Conservation (phyloP, 2,113 vertebrate genomes). For the Esox niger region DNA sequence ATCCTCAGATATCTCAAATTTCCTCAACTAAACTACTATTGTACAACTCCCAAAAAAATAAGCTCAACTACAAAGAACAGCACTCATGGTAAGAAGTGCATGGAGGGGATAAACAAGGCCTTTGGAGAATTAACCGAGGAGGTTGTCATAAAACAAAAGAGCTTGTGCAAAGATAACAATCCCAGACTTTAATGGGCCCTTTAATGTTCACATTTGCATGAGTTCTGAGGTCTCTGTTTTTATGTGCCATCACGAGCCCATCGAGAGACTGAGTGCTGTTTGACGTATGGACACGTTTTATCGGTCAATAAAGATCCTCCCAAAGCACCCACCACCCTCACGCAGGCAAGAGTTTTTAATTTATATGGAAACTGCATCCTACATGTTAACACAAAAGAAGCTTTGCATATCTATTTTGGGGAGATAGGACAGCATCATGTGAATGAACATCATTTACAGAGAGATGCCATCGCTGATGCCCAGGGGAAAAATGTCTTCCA, state of each 20-base stretch:
- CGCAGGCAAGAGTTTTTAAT: neutral
- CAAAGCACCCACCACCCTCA: neutral
- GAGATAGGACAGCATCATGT: neutral
- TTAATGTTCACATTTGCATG: conserved; percentile 5
- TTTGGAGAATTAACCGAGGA: neutral
- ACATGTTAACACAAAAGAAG: neutral
- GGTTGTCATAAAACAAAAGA: conserved; percentile 5
- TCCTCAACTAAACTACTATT: no score
- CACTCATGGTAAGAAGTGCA: neutral
- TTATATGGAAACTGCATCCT: no score
- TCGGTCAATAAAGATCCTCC: conserved; percentile 11
- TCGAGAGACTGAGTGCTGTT: conserved; percentile 1
- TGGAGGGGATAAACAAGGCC: neutral
- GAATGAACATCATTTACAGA: neutral
- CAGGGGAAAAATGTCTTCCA: neutral
- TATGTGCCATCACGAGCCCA: conserved; percentile 5
- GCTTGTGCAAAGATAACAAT: conserved; percentile 1
- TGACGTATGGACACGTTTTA: neutral
- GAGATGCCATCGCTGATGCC: neutral
- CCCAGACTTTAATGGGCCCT: neutral
- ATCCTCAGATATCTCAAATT: no score
- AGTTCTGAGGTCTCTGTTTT: neutral
- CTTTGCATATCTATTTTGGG: no score
- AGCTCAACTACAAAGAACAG: no score
- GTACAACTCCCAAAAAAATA: no score